Evolutionary conservation across 2,888 invertebrate genomes (phyloP), one percentile per base, ranked within the genome.

Genomic region (Scrobipalpa costella): DNA sequence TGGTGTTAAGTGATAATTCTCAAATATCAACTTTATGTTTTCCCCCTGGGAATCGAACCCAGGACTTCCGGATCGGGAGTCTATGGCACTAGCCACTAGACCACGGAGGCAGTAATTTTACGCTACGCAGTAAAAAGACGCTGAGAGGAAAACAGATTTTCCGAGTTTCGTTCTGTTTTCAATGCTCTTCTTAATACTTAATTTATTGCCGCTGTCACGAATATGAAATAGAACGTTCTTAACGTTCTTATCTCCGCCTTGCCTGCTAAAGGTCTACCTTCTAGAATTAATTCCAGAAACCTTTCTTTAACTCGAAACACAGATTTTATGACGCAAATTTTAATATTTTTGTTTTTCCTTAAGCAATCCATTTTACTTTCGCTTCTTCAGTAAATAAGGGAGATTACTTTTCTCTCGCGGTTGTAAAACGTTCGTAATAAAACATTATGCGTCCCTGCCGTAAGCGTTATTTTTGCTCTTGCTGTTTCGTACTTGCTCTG

Each of bases 361-460:
- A 67, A 77, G 75, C 75, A 78, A 80, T 83, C 77, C 79, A 75
- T 80, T 83, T 80, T 76, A 78, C 77, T 80, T 83, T 75, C 75
- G 71, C 74, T 75, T 75, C 73, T 79, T 79, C 76, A 75, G 80
- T 83, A 85, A 85, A 84, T 85, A 87, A 81, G 80, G 79, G 73
- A 83, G 85, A 88, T 87, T 85, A 84, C 83, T 85, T 85, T 84
- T 81, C 85, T 83, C 80, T 78, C 76, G 81, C 74, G 84, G 87
- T 83, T 86, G 80, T 88, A 84, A 85, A 86, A 84, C 80, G 79
- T 78, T 76, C 77, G 72, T 87, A 84, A 87, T 88, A 88, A 88
- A 88, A 87, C 83, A 87, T 87, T 80, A 86, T 83, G 85, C 79
- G 84, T 81, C 82, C 82, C 80, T 80, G 9, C n/a, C 59, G 77